Conservation (phyloP, 2,797 vertebrate species). For the Gymnodraco acuticeps region DNA sequence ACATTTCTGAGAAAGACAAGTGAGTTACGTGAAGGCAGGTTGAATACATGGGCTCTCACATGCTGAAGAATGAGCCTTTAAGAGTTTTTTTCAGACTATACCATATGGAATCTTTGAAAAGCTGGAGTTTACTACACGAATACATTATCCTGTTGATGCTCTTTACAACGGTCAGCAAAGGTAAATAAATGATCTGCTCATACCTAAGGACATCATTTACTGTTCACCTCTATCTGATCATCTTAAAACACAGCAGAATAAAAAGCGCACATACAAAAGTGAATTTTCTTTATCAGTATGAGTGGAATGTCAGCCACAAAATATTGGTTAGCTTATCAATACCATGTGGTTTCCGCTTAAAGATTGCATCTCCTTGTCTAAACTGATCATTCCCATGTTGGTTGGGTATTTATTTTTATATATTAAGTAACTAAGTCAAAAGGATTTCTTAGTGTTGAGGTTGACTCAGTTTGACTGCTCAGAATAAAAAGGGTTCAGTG, state of each 20-base stretch:
- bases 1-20: conserved; percentile 71
- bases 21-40: conserved; percentile 60
- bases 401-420: neutral
- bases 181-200: conserved; percentile 48
- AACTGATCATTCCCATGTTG: neutral
- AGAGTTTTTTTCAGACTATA: conserved; percentile 32
- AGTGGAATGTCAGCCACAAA: conserved; percentile 34
- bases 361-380: conserved; percentile 1
- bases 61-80: conserved; percentile 3
- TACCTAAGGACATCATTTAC: neutral
- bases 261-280: conserved; percentile 7
- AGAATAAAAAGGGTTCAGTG: too few species aligned
- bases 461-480: too few species aligned
- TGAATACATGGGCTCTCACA: conserved; percentile 31
- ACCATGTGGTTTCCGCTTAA: conserved; percentile 61
- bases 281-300: neutral
- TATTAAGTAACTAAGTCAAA: too few species aligned
- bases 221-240: neutral
- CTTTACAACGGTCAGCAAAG: conserved; percentile 43
- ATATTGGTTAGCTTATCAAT: conserved; percentile 68
- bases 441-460: too few species aligned
- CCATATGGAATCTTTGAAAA: conserved; percentile 59
- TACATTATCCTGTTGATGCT: conserved; percentile 41
- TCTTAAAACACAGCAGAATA: neutral
- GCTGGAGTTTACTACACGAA: conserved; percentile 30